These are phyloP conservation scores for Tachina fera DNA, from an alignment of 2,888 invertebrate genomes.

Conservation along the genomic window DNA sequence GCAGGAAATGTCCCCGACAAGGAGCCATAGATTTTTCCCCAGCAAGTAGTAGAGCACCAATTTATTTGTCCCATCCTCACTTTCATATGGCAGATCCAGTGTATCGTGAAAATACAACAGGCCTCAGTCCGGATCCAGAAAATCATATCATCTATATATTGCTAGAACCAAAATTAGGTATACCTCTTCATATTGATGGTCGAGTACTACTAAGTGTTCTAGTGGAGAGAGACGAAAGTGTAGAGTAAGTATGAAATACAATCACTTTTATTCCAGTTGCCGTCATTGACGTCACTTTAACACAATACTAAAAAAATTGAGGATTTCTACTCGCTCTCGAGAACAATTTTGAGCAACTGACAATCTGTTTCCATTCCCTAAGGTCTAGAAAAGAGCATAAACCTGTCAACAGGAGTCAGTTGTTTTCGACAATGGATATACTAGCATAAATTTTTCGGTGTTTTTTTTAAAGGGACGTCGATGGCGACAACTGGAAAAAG, in stretches of 20 bases:
- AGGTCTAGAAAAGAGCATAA: no score
- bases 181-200: conserved; percentile 88
- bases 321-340: no score
- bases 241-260: conserved; percentile 84
- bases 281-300: no score
- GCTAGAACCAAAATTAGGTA: conserved; percentile 90
- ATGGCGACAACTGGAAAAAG: no score
- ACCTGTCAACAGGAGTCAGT: no score
- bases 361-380: no score
- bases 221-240: conserved; percentile 83
- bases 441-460: no score
- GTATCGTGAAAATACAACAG: conserved; percentile 86
- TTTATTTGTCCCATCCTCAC: conserved; percentile 91
- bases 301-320: no score
- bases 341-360: no score
- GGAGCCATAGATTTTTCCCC: conserved; percentile 89
- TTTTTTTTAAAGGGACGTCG: no score
- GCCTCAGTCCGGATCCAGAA: conserved; percentile 86
- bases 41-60: conserved; percentile 90
- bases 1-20: conserved; percentile 81
- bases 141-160: conserved; percentile 87
- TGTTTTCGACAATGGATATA: no score
- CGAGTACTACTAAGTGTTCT: conserved; percentile 89
- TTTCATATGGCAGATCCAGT: conserved; percentile 88
- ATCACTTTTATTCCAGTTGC: no score